Evolutionary conservation across 1,140 invertebrate genomes (phyloP), one percentile per base, ranked within the genome.

Genomic region (Oryzaephilus surinamensis): DNA sequence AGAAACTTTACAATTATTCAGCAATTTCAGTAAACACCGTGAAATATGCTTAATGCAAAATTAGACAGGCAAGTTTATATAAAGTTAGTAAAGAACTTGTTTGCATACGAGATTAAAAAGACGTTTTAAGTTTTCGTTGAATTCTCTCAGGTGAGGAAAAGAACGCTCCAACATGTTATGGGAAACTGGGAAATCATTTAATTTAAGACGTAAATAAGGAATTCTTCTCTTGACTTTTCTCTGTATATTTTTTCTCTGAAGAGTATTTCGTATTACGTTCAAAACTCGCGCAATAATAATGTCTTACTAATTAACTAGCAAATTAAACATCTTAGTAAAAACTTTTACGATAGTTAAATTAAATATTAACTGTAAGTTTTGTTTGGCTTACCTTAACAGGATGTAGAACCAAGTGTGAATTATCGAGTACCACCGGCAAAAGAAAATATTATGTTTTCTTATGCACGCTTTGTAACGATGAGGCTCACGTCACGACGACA

Each of bases 141-240:
- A 36, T 36, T 20, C 37, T 31, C 37, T 20, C 37, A 39, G 37
- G 37, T 39, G 37, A 39, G 37, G 27, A 30, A 31, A 31, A 39
- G 27, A 30, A 29, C 27, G 27, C 20, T 31, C 37, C 37, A n/a
- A n/a, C n/a, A 28, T 39, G 17, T 27, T 26, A 26, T 36, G 33
- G 33, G 33, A 36, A 36, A 36, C 37, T 38, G 26, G 41, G 31
- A 43, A 43, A 43, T 43, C 41, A 43, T 43, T 38, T 38, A 38
- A 43, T 38, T 43, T 43, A 28, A 29, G 20, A 32, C 34, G 34
- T 43, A 43, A 43, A 43, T 43, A 43, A 43, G 27, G 41, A 32
- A 37, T 33, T 43, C 41, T 43, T 29, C 33, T 38, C 26, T 29
- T 29, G 28, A 32, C 34, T 30, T 38, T 33, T 43, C n/a, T n/a